phyloP scores from a whole-genome alignment of 2,797 vertebrate species.

The Trachurus trachurus region DNA sequence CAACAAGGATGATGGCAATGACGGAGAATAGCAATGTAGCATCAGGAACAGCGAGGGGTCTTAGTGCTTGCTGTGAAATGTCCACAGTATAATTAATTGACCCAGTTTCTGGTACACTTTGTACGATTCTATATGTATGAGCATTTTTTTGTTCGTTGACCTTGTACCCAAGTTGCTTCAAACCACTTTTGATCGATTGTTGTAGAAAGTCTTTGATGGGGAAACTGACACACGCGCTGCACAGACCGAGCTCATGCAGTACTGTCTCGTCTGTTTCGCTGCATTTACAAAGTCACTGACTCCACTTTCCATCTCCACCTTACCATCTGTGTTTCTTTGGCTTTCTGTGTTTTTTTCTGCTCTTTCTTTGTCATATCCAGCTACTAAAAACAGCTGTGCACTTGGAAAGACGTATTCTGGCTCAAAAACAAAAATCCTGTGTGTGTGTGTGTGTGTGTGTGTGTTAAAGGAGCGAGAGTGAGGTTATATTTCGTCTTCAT shows the following conservation, averaged over 20 bases:
- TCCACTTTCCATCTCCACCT: slow-evolving; percentile 17
- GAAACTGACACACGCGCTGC: background rate
- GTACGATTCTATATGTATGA: slow-evolving; percentile 6
- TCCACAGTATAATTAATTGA: slow-evolving; percentile 59
- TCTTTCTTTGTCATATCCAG: slow-evolving; percentile 16
- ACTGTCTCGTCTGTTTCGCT: slow-evolving; percentile 9
- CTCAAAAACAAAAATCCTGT: slow-evolving; percentile 5
- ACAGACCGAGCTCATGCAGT: background rate
- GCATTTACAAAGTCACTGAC: slow-evolving; percentile 1
- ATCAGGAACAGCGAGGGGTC: slow-evolving; percentile 64
- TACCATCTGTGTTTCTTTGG: background rate
- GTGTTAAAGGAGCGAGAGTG: background rate
- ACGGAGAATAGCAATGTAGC: slow-evolving; percentile 46
- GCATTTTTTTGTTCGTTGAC: slow-evolving; percentile 24
- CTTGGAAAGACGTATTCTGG: slow-evolving; percentile 10
- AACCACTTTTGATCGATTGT: slow-evolving; percentile 16
- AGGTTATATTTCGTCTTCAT: slow-evolving; percentile 26
- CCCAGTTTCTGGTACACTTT: slow-evolving; percentile 52
- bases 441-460: too few species aligned
- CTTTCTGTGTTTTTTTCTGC: slow-evolving; percentile 14
- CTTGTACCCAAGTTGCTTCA: background rate
- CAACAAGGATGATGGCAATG: slow-evolving; percentile 58
- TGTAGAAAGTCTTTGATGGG: slow-evolving; percentile 28
- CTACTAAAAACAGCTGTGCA: slow-evolving; percentile 25
- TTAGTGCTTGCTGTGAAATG: slow-evolving; percentile 48